Conservation (phyloP, 1,140 invertebrate genomes). For the Colletes gigas region DNA sequence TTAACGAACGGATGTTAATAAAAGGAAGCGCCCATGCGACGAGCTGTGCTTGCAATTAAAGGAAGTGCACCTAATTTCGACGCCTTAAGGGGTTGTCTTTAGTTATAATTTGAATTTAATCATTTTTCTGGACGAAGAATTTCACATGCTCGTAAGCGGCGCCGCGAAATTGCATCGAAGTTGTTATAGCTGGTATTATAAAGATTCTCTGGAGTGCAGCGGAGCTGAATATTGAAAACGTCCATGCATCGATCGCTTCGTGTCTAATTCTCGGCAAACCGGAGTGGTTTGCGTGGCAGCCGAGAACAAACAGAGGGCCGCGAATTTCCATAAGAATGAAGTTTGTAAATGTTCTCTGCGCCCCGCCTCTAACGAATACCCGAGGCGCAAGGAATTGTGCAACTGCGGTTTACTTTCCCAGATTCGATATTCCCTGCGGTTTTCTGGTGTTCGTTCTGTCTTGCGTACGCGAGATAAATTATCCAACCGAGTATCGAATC, state of each 20-base stretch:
- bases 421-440: background rate
- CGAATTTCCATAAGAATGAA: background rate
- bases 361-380: background rate
- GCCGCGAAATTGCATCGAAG: no score
- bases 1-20: slow-evolving; percentile 8
- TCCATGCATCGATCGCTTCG: background rate
- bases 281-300: background rate
- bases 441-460: background rate
- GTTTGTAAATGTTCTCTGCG: background rate
- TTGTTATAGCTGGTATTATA: no score
- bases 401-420: background rate
- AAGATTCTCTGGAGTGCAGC: no score
- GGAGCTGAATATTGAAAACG: background rate
- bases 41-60: background rate
- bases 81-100: no score
- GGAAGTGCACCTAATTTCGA: no score
- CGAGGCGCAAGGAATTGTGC: background rate
- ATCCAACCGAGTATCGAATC: background rate
- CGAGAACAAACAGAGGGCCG: no score
- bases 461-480: background rate
- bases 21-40: slow-evolving; percentile 7
- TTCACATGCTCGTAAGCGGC: no score
- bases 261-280: background rate
- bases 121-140: no score
- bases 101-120: no score